Evolutionary conservation across 2,888 invertebrate genomes (phyloP).

Genomic region (Caenorhabditis becei): DNA sequence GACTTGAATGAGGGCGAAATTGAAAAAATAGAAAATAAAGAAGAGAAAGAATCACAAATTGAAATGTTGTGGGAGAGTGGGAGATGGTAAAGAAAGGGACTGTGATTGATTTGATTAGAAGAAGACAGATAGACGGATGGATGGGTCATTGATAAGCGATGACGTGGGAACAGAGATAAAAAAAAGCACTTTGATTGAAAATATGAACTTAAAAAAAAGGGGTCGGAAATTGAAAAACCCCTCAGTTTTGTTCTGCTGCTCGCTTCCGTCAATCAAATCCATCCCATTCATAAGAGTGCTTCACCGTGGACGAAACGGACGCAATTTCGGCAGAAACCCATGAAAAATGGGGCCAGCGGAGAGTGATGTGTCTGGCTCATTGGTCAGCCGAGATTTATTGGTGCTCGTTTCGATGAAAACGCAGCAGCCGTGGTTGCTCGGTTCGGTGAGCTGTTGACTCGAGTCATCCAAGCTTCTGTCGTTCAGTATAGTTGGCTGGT

Average conservation of each 20-base stretch:
- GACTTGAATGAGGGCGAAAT: neutral
- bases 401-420: neutral
- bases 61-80: constrained; percentile 6
- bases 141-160: neutral
- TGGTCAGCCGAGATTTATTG: neutral
- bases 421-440: neutral
- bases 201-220: too few relatives aligned
- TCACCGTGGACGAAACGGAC: neutral
- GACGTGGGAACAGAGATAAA: neutral
- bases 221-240: too few relatives aligned
- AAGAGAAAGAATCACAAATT: constrained; percentile 3
- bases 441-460: neutral
- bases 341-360: neutral
- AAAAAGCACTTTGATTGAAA: neutral
- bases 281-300: too few relatives aligned
- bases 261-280: too few relatives aligned
- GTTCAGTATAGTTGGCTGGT: too few relatives aligned
- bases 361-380: neutral
- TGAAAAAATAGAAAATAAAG: neutral
- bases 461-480: too few relatives aligned
- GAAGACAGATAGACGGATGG: neutral
- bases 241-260: too few relatives aligned
- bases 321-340: neutral
- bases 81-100: neutral
- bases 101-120: constrained; percentile 10